Evolutionary conservation across 2,888 invertebrate genomes (phyloP), one percentile per base, ranked within the genome.

Genomic region (Holacanthella duospinosa): DNA sequence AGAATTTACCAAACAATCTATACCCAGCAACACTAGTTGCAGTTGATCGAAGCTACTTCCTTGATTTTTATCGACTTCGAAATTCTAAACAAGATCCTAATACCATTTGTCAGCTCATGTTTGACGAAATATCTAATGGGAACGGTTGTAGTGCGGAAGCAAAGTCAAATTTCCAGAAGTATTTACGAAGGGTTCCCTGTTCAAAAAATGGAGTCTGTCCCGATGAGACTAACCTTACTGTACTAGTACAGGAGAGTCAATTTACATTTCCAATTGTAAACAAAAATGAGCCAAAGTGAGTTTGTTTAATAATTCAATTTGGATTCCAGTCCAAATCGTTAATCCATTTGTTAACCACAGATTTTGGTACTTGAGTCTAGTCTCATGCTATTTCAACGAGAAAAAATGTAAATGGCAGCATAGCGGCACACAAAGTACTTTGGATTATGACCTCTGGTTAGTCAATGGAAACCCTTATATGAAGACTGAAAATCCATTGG

Each of bases 281-380:
- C 78, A 84, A 87, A 65, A 85, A 86, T 71, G 89, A 93, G 76
- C 93, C 96, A 63, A 88, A 93, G 89, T 65, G 60, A 62, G 62
- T 28, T 16, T 25, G 2, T 28, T 25, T 55, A 26, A 54, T n/a
- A 25, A n/a, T 58, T 55, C 24, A 21, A 59, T 29, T 25, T 56
- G 24, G 58, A 25, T 60, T 64, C 25, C 54, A 29, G 29, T 3
- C 55, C 29, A 25, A 3, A 44, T 44, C 1, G 27, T 36, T 56
- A 48, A 36, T 43, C 27, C 28, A 61, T 61, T 63, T 54, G 36
- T 43, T 55, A 44, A 43, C 59, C 75, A 24, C 75, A 92, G 93
- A 75, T 95, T 93, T 78, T 95, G 94, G 94, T 97, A 95, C 79
- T 82, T 96, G 66, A 93, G 94, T 67, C 82, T 96, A 78, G 93